phyloP scores from a whole-genome alignment of 2,888 invertebrate species.

The Ectemnius lituratus region DNA sequence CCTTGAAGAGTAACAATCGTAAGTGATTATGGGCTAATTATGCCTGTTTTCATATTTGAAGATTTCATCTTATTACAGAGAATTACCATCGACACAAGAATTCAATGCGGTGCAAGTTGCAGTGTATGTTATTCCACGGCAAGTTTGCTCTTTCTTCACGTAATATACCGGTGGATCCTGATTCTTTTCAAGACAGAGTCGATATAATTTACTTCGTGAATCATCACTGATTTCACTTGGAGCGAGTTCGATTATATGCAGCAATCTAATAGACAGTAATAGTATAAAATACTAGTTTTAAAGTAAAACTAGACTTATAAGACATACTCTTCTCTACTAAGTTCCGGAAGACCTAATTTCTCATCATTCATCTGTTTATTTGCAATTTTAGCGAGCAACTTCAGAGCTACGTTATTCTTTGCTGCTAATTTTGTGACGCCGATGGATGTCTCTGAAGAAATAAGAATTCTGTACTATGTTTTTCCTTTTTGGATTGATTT shows the following conservation, averaged over 20 bases:
- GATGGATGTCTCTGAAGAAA: too few relatives aligned
- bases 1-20: neutral
- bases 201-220: conserved; percentile 58
- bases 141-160: conserved; percentile 23
- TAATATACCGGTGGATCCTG: conserved; percentile 53
- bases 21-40: neutral
- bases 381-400: conserved; percentile 55
- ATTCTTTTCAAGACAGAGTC: conserved; percentile 56
- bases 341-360: conserved; percentile 29
- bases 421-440: conserved; percentile 14
- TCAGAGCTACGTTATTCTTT: conserved; percentile 49
- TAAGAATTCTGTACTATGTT: too few relatives aligned
- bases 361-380: conserved; percentile 56
- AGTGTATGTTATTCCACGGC: conserved; percentile 41
- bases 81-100: conserved; percentile 52
- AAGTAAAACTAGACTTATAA: neutral
- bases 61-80: neutral
- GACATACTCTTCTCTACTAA: conserved; percentile 60
- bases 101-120: conserved; percentile 60
- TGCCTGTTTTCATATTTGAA: neutral
- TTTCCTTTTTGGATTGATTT: too few relatives aligned
- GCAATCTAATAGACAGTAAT: conserved; percentile 49
- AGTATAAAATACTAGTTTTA: neutral
- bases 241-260: conserved; percentile 51
- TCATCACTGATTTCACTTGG: conserved; percentile 44